Evolutionary conservation across 2,113 vertebrate species (phyloP), one percentile per base, ranked within the genome.

Genomic region (Scalopus aquaticus): DNA sequence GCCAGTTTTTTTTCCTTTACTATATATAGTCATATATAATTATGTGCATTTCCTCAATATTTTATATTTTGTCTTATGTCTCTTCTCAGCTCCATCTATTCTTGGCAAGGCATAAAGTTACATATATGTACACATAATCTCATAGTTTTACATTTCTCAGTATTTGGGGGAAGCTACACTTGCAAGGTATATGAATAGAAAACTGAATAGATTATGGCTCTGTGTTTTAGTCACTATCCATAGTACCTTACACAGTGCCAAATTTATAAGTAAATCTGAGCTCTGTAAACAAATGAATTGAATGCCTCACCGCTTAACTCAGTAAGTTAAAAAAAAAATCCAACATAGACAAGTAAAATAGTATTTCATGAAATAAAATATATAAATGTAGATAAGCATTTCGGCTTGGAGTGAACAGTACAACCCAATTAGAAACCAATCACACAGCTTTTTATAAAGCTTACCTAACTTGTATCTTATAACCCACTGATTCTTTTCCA

Each of bases 41-140:
- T 62, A 30, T 13, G 37, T 62, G 10, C 6, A 78, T 0, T 26
- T 39, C 26, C 10, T 22, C 16, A 17, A 2, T 13, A 16, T 0
- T 9, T 20, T 76, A 6, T 30, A 16, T 19, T n/a, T 3, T 24
- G 13, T 77, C 6, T 67, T 49, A 73, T 44, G 6, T 70, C 16
- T 79, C 32, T 78, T 4, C 15, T 54, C 13, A 64, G 19, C 44
- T 56, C 17, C 17, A 24, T 79, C 13, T 67, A 58, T 19, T 26
- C 16, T 42, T 69, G 51, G 9, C 1, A 4, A 13, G 1, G 4
- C 3, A 32, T 37, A 5, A 11, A 2, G 0, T 54, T 51, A 5
- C 24, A 16, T 20, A 42, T 10, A n/a, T 62, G 15, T 20, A 16
- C 11, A n/a, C 1, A n/a, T 82, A 1, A 0, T 46, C 10, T 65